A percentile compares a stretch with the other conserved stretches of the same genome.
Conservation (phyloP, 2,113 vertebrate species). For the Mugil cephalus region DNA sequence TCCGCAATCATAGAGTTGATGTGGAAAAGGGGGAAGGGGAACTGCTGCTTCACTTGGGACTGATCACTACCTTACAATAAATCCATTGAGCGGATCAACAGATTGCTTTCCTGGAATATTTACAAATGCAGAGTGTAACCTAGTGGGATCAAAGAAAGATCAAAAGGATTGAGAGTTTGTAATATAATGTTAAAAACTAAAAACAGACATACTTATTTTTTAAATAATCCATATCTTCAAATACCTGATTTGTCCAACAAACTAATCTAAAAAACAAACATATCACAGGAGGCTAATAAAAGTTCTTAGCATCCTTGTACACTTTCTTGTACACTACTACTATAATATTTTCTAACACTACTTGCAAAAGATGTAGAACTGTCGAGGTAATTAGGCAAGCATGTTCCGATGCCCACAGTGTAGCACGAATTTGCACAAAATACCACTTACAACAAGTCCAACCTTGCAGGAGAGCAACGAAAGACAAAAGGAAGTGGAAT, state of each 20-base stretch:
- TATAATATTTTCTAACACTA: too few species aligned
- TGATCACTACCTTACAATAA: constrained; percentile 45
- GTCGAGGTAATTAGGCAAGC: neutral
- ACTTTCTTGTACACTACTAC: too few species aligned
- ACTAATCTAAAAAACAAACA: too few species aligned
- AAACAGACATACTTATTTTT: too few species aligned
- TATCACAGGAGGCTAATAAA: too few species aligned
- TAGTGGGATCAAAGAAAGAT: neutral
- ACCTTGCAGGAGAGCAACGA: constrained; percentile 61
- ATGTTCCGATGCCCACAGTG: constrained; percentile 5
- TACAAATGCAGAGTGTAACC: constrained; percentile 37
- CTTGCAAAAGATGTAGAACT: neutral
- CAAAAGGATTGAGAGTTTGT: neutral
- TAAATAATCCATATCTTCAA: too few species aligned
- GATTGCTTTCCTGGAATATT: constrained; percentile 53
- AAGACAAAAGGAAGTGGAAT: constrained; percentile 62
- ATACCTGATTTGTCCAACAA: too few species aligned
- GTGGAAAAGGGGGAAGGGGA: constrained; percentile 56
- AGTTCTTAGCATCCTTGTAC: too few species aligned
- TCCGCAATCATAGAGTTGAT: constrained; percentile 62
- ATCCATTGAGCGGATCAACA: constrained; percentile 44
- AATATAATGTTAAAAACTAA: too few species aligned
- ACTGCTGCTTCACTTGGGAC: constrained; percentile 41
- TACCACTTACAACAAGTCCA: constrained; percentile 62
- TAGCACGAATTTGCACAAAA: constrained; percentile 17